A percentile compares a stretch with the other conserved stretches of the same genome.
phyloP scores from a whole-genome alignment of 2,888 invertebrate species.

The Pristionchus entomophagus region DNA sequence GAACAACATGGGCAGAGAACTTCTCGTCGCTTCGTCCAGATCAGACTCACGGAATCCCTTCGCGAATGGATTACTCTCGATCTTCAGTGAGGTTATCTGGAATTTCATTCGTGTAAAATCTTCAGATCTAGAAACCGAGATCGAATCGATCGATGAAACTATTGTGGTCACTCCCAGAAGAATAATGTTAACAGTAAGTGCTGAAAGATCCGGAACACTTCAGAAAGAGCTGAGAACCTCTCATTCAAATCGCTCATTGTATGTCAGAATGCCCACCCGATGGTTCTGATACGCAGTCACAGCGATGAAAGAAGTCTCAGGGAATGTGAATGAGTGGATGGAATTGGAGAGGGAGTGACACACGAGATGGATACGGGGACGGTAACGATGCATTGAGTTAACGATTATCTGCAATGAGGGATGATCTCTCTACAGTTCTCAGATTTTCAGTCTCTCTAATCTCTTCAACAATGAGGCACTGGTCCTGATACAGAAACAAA shows the following conservation, averaged over 20 bases:
- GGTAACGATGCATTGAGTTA: conserved; percentile 99
- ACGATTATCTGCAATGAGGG: conserved; percentile 88
- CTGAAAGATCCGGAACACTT: no score
- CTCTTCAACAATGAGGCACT: neutral
- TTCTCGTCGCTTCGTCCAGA: conserved; percentile 47
- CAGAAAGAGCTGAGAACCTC: no score
- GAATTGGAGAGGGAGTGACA: conserved; percentile 52
- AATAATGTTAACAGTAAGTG: no score
- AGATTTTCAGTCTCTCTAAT: neutral
- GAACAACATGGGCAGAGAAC: conserved; percentile 20
- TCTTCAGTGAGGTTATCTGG: conserved; percentile 97
- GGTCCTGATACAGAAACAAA: no score
- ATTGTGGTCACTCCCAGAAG: no score
- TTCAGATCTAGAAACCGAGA: neutral
- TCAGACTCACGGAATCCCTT: conserved; percentile 95
- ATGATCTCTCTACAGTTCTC: neutral
- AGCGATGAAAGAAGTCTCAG: conserved; percentile 97
- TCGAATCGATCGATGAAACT: no score
- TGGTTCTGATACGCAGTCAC: conserved; percentile 99
- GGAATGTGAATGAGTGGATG: conserved; percentile 87
- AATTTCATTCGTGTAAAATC: conserved; percentile 62
- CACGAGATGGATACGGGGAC: conserved; percentile 95
- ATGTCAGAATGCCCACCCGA: conserved; percentile 81
- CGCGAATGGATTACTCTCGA: conserved; percentile 98
- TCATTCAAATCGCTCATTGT: no score